Base-by-base conservation (phyloP, 2,113 vertebrate species). In the Pteronura brasiliensis region DNA sequence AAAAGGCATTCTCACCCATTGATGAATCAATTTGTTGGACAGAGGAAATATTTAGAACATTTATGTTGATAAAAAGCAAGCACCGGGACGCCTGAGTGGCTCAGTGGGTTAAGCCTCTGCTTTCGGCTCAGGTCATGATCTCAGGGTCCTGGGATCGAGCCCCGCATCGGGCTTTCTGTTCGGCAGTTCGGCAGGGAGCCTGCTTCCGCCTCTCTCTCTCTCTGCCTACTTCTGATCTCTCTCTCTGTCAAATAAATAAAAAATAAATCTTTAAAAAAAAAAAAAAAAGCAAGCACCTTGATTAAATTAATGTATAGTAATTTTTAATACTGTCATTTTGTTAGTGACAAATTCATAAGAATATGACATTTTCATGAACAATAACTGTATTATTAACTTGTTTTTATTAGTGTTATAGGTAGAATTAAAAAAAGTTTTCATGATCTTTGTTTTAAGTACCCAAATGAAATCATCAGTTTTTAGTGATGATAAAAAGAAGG, bases 321-420 rank as follows among this genome's bases (percentile, higher is more conserved):
- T 89, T 90, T 85, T 85, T 63, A 71, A 63, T 80, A 39, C 12
- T 95, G 49, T 25, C 17, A 79, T 82, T 93, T 93, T 87, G n/a
- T 76, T 80, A 93, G 76, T 57, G 81, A 92, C 3, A 36, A 81
- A 90, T 39, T 72, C 47, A 17, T 42, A 97, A 95, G 86, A 90
- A 85, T 47, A 57, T 72, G n/a, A 18, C 13, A 65, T 86, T 88
- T 96, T 82, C 29, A 81, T 77, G n/a, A 57, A 90, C 17, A 23
- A 82, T 57, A 57, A 69, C 36, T 96, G 1, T 39, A 77, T 31
- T 76, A 55, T 72, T 90, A 95, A 92, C 15, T 92, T 87, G 5
- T 91, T 97, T 94, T 95, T 93, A 85, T 85, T 83, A 67, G 7
- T 61, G 44, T 76, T 90, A 4, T 6, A 63, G 31, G 52, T 65